A percentile compares a stretch with the other conserved stretches of the same genome.
These are phyloP conservation scores for Poicephalus meyeri DNA, from an alignment of 2,113 vertebrate genomes.

Conservation along the genomic window DNA sequence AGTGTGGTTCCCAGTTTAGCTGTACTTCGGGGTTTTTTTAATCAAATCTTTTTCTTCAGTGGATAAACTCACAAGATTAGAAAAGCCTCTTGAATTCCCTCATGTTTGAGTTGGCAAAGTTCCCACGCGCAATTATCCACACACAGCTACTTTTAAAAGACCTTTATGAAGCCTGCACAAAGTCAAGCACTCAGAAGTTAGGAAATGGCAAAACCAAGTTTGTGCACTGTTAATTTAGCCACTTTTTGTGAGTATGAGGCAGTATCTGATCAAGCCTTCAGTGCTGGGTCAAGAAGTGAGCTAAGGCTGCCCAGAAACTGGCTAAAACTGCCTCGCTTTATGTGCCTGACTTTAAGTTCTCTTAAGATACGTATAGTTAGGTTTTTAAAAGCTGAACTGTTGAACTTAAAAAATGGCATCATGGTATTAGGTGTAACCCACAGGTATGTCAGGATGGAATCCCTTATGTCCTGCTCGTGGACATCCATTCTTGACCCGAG, in stretches of 20 bases:
- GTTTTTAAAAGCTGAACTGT: background rate
- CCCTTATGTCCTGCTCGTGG: fast-evolving
- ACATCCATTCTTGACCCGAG: fast-evolving
- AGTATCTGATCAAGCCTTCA: background rate
- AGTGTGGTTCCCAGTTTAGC: conserved; percentile 26
- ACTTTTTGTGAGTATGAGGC: fast-evolving
- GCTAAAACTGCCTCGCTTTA: background rate
- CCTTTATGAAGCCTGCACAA: background rate
- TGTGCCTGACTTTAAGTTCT: background rate
- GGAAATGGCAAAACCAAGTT: background rate
- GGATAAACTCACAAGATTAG: conserved; percentile 48
- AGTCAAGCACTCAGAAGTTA: background rate
- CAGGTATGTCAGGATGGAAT: fast-evolving
- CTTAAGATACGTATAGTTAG: fast-evolving
- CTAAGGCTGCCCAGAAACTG: background rate
- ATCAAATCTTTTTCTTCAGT: conserved; percentile 48
- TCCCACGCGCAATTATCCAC: conserved; percentile 18
- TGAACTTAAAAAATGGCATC: fast-evolving
- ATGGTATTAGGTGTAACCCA: background rate
- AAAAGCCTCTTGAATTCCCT: conserved; percentile 56
- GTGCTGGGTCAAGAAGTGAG: background rate
- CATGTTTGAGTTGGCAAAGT: conserved; percentile 48
- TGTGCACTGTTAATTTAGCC: background rate
- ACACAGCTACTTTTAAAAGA: conserved; percentile 1
- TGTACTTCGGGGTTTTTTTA: conserved; percentile 22